phyloP scores from a whole-genome alignment of 2,888 invertebrate species.

The Pharmacophagus antenor region DNA sequence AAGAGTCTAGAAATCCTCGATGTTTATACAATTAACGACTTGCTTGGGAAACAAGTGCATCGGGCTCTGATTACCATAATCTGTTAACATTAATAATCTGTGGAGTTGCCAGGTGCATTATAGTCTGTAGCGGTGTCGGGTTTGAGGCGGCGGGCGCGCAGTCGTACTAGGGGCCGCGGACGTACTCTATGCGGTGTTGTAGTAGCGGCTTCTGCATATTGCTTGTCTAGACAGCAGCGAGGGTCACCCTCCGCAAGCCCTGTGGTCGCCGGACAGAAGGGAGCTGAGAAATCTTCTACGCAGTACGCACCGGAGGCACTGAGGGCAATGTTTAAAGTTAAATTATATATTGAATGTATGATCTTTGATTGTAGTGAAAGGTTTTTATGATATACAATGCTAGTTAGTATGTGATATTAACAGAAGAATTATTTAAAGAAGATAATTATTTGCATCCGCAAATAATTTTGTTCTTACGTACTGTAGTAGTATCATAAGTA shows the following conservation, averaged over 20 bases:
- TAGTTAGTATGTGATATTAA: too few relatives aligned
- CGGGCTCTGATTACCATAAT: background rate
- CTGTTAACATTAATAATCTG: conserved; percentile 13
- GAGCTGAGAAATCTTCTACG: conserved; percentile 82
- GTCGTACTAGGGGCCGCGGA: conserved; percentile 53
- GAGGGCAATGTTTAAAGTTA: conserved; percentile 34
- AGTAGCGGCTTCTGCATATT: conserved; percentile 62
- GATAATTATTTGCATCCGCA: too few relatives aligned
- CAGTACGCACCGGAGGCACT: conserved; percentile 87
- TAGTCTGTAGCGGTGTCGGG: conserved; percentile 32
- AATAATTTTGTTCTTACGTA: too few relatives aligned
- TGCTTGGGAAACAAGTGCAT: background rate
- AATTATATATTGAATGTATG: too few relatives aligned
- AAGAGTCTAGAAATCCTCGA: too few relatives aligned
- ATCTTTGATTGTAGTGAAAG: too few relatives aligned
- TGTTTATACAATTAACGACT: background rate
- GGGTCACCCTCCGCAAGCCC: conserved; percentile 84
- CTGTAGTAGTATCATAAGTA: too few relatives aligned
- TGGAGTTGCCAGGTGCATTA: conserved; percentile 11
- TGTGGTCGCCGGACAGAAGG: conserved; percentile 84
- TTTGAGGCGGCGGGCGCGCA: conserved; percentile 44
- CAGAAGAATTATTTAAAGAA: too few relatives aligned
- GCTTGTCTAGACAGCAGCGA: conserved; percentile 83
- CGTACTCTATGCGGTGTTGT: conserved; percentile 61
- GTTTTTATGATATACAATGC: too few relatives aligned